Evolutionary conservation across 2,888 invertebrate species (phyloP).

Genomic region (Orchesella flavescens): DNA sequence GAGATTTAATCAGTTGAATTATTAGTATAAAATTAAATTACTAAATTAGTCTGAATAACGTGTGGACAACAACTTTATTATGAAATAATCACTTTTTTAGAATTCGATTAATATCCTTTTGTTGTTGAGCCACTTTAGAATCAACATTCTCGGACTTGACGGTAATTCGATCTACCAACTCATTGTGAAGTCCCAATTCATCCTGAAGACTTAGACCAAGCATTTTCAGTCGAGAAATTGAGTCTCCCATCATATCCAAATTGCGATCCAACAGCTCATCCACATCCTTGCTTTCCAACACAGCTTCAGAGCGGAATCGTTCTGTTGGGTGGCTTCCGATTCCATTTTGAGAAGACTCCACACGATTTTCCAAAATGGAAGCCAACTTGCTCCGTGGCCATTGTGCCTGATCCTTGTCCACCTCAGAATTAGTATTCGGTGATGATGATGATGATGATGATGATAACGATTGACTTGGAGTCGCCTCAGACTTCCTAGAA

Average conservation of each 20-base stretch:
- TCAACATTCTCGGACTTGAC: constrained; percentile 87
- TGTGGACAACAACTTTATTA: not conserved
- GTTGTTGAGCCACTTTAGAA: constrained; percentile 84
- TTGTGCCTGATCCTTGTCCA: constrained; percentile 18
- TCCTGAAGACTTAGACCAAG: constrained; percentile 78
- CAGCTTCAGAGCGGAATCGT: constrained; percentile 58
- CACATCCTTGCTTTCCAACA: constrained; percentile 45
- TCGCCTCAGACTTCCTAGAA: constrained; percentile 75
- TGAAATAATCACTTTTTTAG: constrained; percentile 75
- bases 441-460: constrained; percentile 29
- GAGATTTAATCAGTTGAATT: too few relatives aligned
- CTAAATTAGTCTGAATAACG: not conserved
- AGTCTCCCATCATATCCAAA: constrained; percentile 76
- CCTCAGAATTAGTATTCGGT: constrained; percentile 38
- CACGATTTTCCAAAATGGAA: constrained; percentile 58
- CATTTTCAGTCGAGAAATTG: constrained; percentile 76
- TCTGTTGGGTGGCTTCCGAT: constrained; percentile 60
- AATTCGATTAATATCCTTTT: constrained; percentile 83
- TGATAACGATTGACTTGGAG: too few relatives aligned
- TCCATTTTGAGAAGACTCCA: constrained; percentile 7
- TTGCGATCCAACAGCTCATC: constrained; percentile 69
- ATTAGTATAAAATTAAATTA: too few relatives aligned
- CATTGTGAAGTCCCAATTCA: constrained; percentile 85
- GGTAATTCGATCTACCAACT: constrained; percentile 85
- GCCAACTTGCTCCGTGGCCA: constrained; percentile 60